Base-by-base conservation (phyloP, 2,888 invertebrate genomes). In the Thymelicus sylvestris region DNA sequence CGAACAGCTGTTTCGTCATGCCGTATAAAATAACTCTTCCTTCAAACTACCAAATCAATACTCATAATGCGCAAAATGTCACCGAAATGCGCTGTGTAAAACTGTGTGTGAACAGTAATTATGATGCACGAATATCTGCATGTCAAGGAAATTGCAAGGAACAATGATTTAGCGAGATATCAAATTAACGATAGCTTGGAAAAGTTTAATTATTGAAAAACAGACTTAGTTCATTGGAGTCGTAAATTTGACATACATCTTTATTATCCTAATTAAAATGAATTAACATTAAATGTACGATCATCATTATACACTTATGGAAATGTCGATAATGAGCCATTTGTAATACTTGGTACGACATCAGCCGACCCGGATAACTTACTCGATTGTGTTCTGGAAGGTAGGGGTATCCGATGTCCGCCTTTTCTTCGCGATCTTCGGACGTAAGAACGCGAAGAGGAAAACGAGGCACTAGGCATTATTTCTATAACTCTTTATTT, bases 391-490 rank as follows among this genome's bases (percentile, higher is more conserved):
- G 96, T 96, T 93, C 96, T 95, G 84, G 96, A 96, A 87, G 96
- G 96, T 90, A 96, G 94, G 83, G 97, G 96, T 90, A 96, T 97
- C 89, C 98, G 96, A 94, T 97, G 97, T 84, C 96, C 97, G 90
- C 97, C 97, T 96, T 98, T 97, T 95, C 98, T 96, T 90, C 97
- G 96, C 91, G 98, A 98, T 94, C 98, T 96, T 93, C 98, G 96
- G 87, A 97, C 97, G 95, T 97, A 97, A 94, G 97, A 97, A 95
- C 97, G 96, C 94, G 97, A 97, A 94, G 97, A 97, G 90, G 97
- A 97, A 94, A 98, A 97, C 92, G 98, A 98, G 95, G 98, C 98
- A 96, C 98, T 98, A 95, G 98, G 98, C 98, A 98, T 97, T 95
- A 96, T 97, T 94, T 93, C 92, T 93, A 88, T 87, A 87, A 85